Conservation (phyloP, 2,113 vertebrate genomes). For the Callipepla californica region DNA sequence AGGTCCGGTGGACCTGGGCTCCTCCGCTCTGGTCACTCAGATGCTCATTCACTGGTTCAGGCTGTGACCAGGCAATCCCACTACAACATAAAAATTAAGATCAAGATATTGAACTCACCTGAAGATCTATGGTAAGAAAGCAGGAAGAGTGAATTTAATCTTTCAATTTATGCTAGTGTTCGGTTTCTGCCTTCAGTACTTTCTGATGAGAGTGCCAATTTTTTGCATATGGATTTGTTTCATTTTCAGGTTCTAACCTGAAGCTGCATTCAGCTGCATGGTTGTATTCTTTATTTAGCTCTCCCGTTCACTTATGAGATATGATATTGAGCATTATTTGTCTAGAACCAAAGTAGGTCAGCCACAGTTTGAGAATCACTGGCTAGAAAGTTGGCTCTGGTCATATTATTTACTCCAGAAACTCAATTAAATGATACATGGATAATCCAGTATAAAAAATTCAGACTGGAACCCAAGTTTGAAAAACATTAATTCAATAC, state of each 20-base stretch:
- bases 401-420: background rate
- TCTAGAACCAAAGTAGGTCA: accelerated
- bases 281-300: background rate
- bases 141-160: background rate
- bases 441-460: too few relatives aligned
- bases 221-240: background rate
- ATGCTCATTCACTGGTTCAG: too few relatives aligned
- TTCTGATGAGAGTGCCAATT: background rate
- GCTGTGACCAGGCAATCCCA: too few relatives aligned
- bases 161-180: background rate
- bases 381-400: accelerated
- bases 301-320: background rate
- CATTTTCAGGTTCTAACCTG: background rate
- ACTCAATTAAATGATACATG: too few relatives aligned
- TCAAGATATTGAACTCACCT: background rate
- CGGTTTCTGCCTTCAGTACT: background rate
- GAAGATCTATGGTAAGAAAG: background rate
- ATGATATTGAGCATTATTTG: background rate
- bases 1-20: too few relatives aligned
- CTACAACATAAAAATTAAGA: background rate
- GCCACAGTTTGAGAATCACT: background rate
- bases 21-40: too few relatives aligned
- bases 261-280: background rate
- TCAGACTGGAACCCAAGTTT: too few relatives aligned
- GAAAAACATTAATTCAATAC: too few relatives aligned